phyloP scores from a whole-genome alignment of 1,140 invertebrate species.

The Copidosoma floridanum region DNA sequence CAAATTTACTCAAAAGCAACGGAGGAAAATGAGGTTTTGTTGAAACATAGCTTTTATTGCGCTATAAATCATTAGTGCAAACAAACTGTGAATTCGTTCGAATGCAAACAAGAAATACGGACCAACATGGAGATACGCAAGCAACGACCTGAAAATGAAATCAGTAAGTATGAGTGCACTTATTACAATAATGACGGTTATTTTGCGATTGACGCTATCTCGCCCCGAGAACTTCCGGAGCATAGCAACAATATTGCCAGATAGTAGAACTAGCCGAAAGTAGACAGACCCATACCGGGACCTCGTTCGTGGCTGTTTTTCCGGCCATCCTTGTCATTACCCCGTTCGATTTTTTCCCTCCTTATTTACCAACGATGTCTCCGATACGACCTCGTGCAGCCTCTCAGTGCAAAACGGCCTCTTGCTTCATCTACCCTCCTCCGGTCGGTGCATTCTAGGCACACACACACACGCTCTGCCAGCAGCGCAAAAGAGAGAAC shows the following conservation, averaged over 20 bases:
- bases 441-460: conserved; percentile 15
- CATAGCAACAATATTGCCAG: too few species aligned
- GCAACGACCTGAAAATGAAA: too few species aligned
- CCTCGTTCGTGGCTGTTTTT: too few species aligned
- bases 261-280: too few species aligned
- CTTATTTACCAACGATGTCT: not conserved
- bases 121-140: not conserved
- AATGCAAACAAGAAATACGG: conserved; percentile 23
- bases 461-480: not conserved
- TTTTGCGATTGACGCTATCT: conserved; percentile 26
- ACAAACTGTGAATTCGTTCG: conserved; percentile 18
- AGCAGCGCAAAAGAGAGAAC: not conserved
- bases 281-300: too few species aligned
- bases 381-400: not conserved
- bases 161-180: too few species aligned
- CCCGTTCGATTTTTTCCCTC: not conserved
- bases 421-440: too few species aligned
- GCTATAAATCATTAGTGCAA: conserved; percentile 20
- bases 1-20: not conserved
- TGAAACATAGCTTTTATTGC: conserved; percentile 17
- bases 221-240: too few species aligned
- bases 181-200: too few species aligned
- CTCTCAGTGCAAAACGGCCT: conserved; percentile 3
- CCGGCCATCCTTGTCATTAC: conserved; percentile 1
- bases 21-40: conserved; percentile 5